These are phyloP conservation scores for Crepidodera aurea DNA, from an alignment of 2,888 invertebrate species.

Conservation along the genomic window DNA sequence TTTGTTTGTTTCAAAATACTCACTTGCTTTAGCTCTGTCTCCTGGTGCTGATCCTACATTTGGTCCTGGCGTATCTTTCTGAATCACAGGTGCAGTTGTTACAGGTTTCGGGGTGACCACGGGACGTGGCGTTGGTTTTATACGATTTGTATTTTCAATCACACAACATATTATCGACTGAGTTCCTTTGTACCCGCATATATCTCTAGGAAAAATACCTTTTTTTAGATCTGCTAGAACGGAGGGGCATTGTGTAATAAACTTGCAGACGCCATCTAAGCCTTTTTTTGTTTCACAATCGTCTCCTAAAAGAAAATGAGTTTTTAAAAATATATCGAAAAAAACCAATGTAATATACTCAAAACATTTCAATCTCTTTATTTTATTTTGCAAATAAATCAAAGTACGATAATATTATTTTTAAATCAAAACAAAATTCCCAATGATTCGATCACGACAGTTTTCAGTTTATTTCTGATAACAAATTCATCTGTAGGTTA, in stretches of 20 bases:
- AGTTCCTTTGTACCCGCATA: constrained; percentile 50
- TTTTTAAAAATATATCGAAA: too few relatives aligned
- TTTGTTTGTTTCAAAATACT: too few relatives aligned
- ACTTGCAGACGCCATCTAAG: constrained; percentile 44
- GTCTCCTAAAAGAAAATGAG: constrained; percentile 37
- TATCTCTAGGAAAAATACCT: constrained; percentile 43
- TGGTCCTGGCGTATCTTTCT: neutral
- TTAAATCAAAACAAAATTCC: too few relatives aligned
- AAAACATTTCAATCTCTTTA: too few relatives aligned
- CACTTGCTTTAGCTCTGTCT: constrained; percentile 43
- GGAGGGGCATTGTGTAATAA: constrained; percentile 44
- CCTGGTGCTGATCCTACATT: constrained; percentile 20
- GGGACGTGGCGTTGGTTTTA: neutral
- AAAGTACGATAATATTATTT: too few relatives aligned
- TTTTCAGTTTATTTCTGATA: too few relatives aligned
- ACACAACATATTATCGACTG: constrained; percentile 52
- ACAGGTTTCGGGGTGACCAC: neutral
- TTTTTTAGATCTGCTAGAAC: constrained; percentile 42
- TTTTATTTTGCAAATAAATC: too few relatives aligned
- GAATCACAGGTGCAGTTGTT: constrained; percentile 7
- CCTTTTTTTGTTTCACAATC: constrained; percentile 23
- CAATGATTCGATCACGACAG: too few relatives aligned
- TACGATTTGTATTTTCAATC: too few relatives aligned
- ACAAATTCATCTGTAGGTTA: too few relatives aligned
- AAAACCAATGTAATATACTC: too few relatives aligned